Evolutionary conservation across 2,888 invertebrate genomes (phyloP).

Genomic region (Stenichneumon culpator): DNA sequence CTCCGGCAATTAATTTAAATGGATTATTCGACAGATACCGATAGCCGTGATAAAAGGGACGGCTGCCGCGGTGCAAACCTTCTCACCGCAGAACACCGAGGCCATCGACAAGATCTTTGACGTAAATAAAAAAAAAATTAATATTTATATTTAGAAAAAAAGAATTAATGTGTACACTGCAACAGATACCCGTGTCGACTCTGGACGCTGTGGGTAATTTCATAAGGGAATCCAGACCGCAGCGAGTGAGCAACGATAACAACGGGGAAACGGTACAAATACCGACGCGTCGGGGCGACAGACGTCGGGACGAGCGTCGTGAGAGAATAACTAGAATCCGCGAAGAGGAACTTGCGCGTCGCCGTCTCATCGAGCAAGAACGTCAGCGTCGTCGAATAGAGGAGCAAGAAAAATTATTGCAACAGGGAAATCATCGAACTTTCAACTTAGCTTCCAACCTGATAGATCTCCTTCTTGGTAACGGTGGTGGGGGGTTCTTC

Average conservation of each 20-base stretch:
- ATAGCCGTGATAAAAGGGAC: slow-evolving; percentile 80
- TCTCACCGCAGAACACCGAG: slow-evolving; percentile 77
- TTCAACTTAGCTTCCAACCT: slow-evolving; percentile 46
- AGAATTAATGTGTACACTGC: not conserved
- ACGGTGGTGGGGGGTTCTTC: slow-evolving; percentile 20
- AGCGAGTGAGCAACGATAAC: slow-evolving; percentile 59
- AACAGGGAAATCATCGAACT: slow-evolving; percentile 44
- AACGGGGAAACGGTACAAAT: slow-evolving; percentile 44
- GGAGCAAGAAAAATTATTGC: slow-evolving; percentile 67
- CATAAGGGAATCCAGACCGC: slow-evolving; percentile 75
- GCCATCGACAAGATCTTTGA: slow-evolving; percentile 78
- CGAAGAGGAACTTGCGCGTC: slow-evolving; percentile 48
- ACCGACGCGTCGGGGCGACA: slow-evolving; percentile 68
- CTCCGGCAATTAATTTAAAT: slow-evolving; percentile 8
- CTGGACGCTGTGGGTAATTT: slow-evolving; percentile 79
- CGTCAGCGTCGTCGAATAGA: slow-evolving; percentile 50
- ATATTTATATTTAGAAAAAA: too few species aligned
- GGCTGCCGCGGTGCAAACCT: slow-evolving; percentile 76
- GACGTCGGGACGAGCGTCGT: slow-evolving; percentile 70
- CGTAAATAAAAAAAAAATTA: slow-evolving; percentile 70
- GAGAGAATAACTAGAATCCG: slow-evolving; percentile 63
- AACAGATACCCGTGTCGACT: slow-evolving; percentile 80
- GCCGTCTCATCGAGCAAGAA: slow-evolving; percentile 35
- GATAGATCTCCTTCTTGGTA: slow-evolving; percentile 56
- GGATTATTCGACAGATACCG: slow-evolving; percentile 77